Evolutionary conservation across 30 jellyfish, hydroid and myxozoan genomes (phyloP), one percentile per base, ranked within the genome.

Genomic region (Chironex yamaguchii): DNA sequence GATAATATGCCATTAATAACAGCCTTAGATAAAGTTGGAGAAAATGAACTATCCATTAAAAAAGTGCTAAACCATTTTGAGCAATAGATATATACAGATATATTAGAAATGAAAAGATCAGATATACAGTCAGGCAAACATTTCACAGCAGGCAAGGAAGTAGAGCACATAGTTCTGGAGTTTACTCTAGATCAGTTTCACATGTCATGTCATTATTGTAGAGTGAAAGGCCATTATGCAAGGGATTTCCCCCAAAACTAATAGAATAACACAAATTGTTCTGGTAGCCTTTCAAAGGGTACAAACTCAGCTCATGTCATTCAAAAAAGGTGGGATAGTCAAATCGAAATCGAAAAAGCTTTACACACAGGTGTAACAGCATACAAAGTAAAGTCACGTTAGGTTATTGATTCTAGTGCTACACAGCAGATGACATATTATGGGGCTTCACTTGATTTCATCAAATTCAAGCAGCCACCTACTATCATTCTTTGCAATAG

Each of bases 341-440:
- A 67, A 67, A 67, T 34, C 6, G 42, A 22, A 34, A 22, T 30
- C 29, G 83, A 70, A 6, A 67, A 70, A 70, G 83, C 83, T 33
- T 49, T 70, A 21, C 21, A 3, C 54, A 70, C 83, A 25, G 81
- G 81, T 67, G 81, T 30, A 67, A 67, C 32, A 30, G 81, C 72
- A 26, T 26, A 12, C 27, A 52, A 51, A 49, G 22, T 75, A 2
- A 74, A 36, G 30, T 25, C 26, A 23, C 20, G 17, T 26, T 52
- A 78, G 88, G 58, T 76, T 22, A 52, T 76, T 76, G 78, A 76
- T 33, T 76, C 88, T 11, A 78, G 88, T 76, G 89, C 89, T 2
- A 29, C 76, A 28, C 87, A 74, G 51, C 91, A 62, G 73, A 79
- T 79, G 90, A 79, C 82, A n/a, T 79, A 62, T 63, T 72, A 62